Conservation (phyloP, 2,113 vertebrate genomes). For the Taurulus bubalis region DNA sequence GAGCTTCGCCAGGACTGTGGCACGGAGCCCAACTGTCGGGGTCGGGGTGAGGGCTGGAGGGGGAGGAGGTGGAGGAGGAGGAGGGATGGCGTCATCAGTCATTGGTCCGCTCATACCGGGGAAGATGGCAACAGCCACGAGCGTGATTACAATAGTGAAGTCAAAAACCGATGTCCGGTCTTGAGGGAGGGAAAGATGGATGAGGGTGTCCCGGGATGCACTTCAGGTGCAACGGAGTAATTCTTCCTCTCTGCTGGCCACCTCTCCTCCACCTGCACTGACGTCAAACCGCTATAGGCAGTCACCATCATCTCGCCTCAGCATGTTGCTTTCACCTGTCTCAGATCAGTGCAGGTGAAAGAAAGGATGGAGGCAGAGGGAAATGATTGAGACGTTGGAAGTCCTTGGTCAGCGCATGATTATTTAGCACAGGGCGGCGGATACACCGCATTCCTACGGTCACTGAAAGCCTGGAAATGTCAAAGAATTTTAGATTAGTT, state of each 20-base stretch:
- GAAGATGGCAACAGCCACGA: conserved; percentile 93
- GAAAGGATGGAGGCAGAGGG: conserved; percentile 51
- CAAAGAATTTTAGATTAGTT: conserved; percentile 21
- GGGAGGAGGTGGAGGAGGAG: conserved; percentile 81
- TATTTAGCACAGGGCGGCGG: conserved; percentile 80
- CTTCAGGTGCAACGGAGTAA: conserved; percentile 46
- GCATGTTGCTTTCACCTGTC: conserved; percentile 26
- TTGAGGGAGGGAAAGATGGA: conserved; percentile 72
- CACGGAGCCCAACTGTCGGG: conserved; percentile 87
- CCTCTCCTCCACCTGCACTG: conserved; percentile 67
- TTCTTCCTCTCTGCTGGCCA: conserved; percentile 31
- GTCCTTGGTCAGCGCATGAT: conserved; percentile 81
- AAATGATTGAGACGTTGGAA: conserved; percentile 38
- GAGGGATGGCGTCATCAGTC: conserved; percentile 86
- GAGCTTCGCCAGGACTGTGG: conserved; percentile 97
- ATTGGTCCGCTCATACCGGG: conserved; percentile 94
- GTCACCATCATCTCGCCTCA: neutral
- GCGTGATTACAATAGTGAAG: conserved; percentile 99
- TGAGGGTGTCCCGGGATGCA: conserved; percentile 49
- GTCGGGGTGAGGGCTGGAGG: conserved; percentile 84
- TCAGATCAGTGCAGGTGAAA: conserved; percentile 64
- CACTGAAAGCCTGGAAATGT: conserved; percentile 35
- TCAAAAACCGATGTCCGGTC: conserved; percentile 96
- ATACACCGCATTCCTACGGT: conserved; percentile 54
- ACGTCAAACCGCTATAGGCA: conserved; percentile 36